phyloP scores from a whole-genome alignment of 2,888 invertebrate species.

The Nomada fabriciana region DNA sequence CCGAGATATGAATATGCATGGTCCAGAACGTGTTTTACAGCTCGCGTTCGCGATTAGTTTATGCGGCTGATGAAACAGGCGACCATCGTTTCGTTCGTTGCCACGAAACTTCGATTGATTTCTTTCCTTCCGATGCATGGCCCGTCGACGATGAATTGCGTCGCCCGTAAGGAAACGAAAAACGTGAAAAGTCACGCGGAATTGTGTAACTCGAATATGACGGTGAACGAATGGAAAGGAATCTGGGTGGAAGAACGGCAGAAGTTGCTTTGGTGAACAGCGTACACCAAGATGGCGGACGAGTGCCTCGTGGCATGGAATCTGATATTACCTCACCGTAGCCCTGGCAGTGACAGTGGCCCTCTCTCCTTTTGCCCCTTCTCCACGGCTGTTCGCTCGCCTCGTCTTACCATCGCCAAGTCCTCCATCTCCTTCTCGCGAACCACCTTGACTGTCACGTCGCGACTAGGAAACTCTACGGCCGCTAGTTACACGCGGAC shows the following conservation, averaged over 20 bases:
- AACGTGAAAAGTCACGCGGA: neutral
- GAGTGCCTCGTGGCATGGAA: conserved; percentile 74
- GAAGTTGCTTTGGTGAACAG: conserved; percentile 55
- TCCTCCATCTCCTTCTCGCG: conserved; percentile 51
- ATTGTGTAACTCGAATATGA: conserved; percentile 41
- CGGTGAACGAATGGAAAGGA: conserved; percentile 53
- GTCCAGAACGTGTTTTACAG: conserved; percentile 1
- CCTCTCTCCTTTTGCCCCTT: conserved; percentile 57
- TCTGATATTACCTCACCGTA: conserved; percentile 82
- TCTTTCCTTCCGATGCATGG: neutral
- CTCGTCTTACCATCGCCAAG: conserved; percentile 45
- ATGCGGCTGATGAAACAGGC: neutral
- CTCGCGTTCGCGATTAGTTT: conserved; percentile 4
- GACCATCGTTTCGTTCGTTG: neutral
- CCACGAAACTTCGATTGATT: neutral
- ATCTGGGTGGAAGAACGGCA: conserved; percentile 51
- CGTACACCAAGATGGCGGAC: conserved; percentile 78
- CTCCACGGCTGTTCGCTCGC: conserved; percentile 24
- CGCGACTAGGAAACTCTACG: conserved; percentile 58
- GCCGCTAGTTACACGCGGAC: conserved; percentile 58
- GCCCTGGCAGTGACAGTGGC: conserved; percentile 83
- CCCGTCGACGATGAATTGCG: neutral
- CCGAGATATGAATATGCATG: conserved; percentile 2
- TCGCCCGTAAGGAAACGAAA: neutral
- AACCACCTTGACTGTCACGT: conserved; percentile 54